Evolutionary conservation across 2,113 vertebrate genomes (phyloP), one percentile per base, ranked within the genome.

Genomic region (Hirundichthys speculiger): DNA sequence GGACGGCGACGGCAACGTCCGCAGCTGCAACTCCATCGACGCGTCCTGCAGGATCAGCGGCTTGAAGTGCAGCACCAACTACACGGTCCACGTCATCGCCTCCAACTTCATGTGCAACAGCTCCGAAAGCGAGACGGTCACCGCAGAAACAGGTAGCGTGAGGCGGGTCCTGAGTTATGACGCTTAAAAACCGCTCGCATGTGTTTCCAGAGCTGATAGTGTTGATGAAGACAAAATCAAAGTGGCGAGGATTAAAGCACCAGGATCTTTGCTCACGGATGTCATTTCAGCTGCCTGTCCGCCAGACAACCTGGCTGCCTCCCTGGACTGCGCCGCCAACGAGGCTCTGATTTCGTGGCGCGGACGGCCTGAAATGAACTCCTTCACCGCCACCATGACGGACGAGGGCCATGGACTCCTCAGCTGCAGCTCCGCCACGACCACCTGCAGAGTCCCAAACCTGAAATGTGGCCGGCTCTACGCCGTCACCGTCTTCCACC

Each of bases 101-200:
- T 78, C 88, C 75, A 93, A 92, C 83, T 61, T 79, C 13, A 9
- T 58, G 25, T 94, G 93, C 86, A 91, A 93, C 83, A 94, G 93
- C 74, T 73, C 90, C 1, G 16, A 68, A n/a, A 93, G 93, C 13
- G 24, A 74, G 5, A 46, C 1, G 5, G 13, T 93, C 56, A 56
- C 53, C 56, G 59, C 88, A n/a, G 74, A 90, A 20, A 91, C 94
- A 86, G 94, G 94, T 94, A 89, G 4, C 11, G 30, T 57, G 12
- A 24, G 3, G 18, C 19, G 19, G 11, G 22, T 46, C 11, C 18
- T 42, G n/a, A n/a, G n/a, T 52, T 22, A 58, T 12, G 11, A 34
- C 11, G 11, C 6, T 1, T 39, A 19, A 18, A 43, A 43, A 25
- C 16, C 48, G 21, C 21, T 38, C 18, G 0, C 1, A 19, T 18